These are phyloP conservation scores for Sisor rabdophorus DNA, from an alignment of 2,113 vertebrate genomes.

Conservation along the genomic window DNA sequence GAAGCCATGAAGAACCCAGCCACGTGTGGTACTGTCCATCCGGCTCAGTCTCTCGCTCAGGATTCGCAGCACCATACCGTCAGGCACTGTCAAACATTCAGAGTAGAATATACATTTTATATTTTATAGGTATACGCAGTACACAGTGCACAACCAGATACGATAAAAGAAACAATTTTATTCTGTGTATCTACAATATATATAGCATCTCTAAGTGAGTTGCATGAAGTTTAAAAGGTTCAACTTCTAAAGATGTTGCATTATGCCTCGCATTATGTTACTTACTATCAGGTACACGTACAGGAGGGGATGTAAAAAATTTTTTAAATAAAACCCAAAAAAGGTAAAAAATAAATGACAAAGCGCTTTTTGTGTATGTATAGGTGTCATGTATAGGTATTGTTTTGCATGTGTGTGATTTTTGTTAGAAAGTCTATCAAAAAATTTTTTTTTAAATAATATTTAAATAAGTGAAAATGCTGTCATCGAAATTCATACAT, in stretches of 20 bases:
- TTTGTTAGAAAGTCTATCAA: conserved; percentile 8
- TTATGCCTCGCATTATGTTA: conserved; percentile 22
- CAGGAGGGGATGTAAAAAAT: conserved; percentile 6
- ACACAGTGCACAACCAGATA: conserved; percentile 8
- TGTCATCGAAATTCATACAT: conserved; percentile 51
- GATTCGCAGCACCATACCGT: conserved; percentile 71
- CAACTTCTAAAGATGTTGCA: conserved; percentile 25
- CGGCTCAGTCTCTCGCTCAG: conserved; percentile 68
- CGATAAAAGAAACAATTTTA: conserved; percentile 24
- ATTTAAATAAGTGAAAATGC: conserved; percentile 32
- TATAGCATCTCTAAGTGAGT: conserved; percentile 17
- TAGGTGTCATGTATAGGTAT: too few species aligned
- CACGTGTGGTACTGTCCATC: conserved; percentile 66
- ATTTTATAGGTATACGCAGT: not conserved
- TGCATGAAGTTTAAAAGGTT: conserved; percentile 29
- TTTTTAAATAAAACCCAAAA: not conserved
- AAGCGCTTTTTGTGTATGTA: too few species aligned
- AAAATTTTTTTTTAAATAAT: too few species aligned
- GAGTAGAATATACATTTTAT: conserved; percentile 7
- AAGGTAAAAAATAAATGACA: not conserved
- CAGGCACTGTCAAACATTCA: conserved; percentile 69
- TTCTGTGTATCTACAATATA: conserved; percentile 12
- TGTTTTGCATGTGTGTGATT: not conserved
- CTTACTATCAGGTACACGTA: conserved; percentile 33
- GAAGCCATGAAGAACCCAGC: conserved; percentile 78